A percentile compares a stretch with the other conserved stretches of the same genome.
phyloP scores from a whole-genome alignment of 2,888 invertebrate genomes.

The Cephus sareptanus region DNA sequence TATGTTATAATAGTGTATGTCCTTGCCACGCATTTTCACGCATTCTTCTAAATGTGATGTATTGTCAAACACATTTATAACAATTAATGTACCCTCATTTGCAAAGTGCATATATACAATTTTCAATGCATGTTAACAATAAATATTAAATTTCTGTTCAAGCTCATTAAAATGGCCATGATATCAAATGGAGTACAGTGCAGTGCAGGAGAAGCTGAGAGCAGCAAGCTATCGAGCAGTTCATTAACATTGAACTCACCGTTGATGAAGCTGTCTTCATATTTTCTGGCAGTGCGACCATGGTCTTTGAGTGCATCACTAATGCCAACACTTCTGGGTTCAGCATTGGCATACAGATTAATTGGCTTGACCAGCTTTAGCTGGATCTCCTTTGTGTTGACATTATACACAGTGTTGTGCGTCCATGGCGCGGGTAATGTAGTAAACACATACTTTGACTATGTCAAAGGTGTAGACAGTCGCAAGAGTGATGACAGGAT shows the following conservation, averaged over 20 bases:
- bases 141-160: background rate
- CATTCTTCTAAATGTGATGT: background rate
- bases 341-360: constrained; percentile 87
- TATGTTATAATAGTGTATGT: background rate
- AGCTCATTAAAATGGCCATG: constrained; percentile 25
- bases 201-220: constrained; percentile 27
- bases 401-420: constrained; percentile 86
- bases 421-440: constrained; percentile 97
- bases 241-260: constrained; percentile 63
- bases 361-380: constrained; percentile 82
- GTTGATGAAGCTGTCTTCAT: constrained; percentile 89
- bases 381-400: constrained; percentile 81
- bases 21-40: background rate
- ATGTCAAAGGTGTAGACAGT: constrained; percentile 92
- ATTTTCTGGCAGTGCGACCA: constrained; percentile 88
- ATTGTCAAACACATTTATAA: background rate
- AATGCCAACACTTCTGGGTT: constrained; percentile 90
- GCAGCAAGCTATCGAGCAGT: constrained; percentile 27
- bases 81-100: background rate
- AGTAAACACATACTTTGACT: constrained; percentile 97
- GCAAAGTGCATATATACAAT: background rate
- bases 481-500: constrained; percentile 94
- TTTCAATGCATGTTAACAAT: no score
- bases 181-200: constrained; percentile 49
- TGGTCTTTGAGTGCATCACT: constrained; percentile 95